Base-by-base conservation (phyloP, 2,113 vertebrate species). In the Boleophthalmus pectinirostris region DNA sequence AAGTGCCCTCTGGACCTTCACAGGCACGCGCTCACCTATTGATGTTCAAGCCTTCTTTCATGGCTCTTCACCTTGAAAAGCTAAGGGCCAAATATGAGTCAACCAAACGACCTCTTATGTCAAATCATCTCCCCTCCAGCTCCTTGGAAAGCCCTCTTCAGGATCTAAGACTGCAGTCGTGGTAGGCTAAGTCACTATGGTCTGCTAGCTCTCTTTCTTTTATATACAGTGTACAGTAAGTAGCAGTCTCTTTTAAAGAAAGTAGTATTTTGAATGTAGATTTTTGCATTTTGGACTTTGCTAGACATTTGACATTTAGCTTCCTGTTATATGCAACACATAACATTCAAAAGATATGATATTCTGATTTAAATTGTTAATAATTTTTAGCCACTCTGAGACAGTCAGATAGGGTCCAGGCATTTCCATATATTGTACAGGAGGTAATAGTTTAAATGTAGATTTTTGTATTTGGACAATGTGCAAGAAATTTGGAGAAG, bases 21-120 rank as follows among this genome's bases (percentile, higher is more conserved):
- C 73, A 89, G 85, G 76, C 76, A 29, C 72, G 56, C 38, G 53
- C 72, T 80, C 75, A 70, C 81, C 83, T 66, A 88, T 85, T 90
- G 90, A 92, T 90, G 88, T 88, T 82, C 75, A 54, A 53, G 18
- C 78, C 78, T 85, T 70, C 87, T 90, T 92, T 91, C 85, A 92
- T 89, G 89, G 74, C 49, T 66, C 76, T 83, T 83, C 76, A 78
- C 83, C 90, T 86, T 90, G 84, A 92, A 90, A 91, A 86, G 82
- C 66, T 63, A 72, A 65, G 56, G 85, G 74, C 68, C 81, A 87
- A 84, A 90, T 92, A 88, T 89, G 78, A 92, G 85, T 83, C 73
- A 75, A 81, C 76, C 69, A 79, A 81, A 83, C 88, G 88, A 90
- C 89, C 91, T 86, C 84, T 85, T 80, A 81, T 85, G 85, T 88